Percentiles rank a stretch among this genome's conserved stretches.
Conservation (phyloP, 2,113 vertebrate genomes). For the Orientallactaga bullata region DNA sequence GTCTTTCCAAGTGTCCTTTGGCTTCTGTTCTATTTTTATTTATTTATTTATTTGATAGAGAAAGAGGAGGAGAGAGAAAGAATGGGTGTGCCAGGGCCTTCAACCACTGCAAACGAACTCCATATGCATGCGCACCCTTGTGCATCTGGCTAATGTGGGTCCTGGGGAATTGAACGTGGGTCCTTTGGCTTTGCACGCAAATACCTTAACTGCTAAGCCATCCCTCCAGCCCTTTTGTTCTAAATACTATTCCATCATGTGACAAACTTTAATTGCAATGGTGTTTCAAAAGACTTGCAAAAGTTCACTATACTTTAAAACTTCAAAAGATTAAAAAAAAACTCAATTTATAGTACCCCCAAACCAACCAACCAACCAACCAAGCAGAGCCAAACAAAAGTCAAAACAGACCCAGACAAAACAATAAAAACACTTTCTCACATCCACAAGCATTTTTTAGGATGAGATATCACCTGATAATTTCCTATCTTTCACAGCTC, state of each 20-base stretch:
- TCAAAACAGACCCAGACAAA: background rate
- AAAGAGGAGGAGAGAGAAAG: no score
- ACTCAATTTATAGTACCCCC: background rate
- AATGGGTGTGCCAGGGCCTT: no score
- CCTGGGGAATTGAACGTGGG: no score
- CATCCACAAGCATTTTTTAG: background rate
- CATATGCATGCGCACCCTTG: no score
- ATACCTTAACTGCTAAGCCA: no score
- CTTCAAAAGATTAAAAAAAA: background rate
- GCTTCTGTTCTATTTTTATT: no score
- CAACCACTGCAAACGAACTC: no score
- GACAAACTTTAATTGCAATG: constrained; percentile 58
- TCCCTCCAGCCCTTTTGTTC: no score
- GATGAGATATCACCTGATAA: background rate
- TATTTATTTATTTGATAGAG: no score
- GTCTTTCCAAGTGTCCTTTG: background rate
- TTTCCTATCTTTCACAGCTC: constrained; percentile 4
- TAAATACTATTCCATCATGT: background rate
- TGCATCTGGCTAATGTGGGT: no score
- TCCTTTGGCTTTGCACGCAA: no score
- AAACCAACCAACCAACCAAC: background rate
- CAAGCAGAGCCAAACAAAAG: background rate
- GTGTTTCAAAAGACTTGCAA: constrained; percentile 39
- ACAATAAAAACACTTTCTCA: background rate
- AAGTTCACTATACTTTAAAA: constrained; percentile 55